Evolutionary conservation across 2,888 invertebrate species (phyloP).

Genomic region (Phalera bucephala): DNA sequence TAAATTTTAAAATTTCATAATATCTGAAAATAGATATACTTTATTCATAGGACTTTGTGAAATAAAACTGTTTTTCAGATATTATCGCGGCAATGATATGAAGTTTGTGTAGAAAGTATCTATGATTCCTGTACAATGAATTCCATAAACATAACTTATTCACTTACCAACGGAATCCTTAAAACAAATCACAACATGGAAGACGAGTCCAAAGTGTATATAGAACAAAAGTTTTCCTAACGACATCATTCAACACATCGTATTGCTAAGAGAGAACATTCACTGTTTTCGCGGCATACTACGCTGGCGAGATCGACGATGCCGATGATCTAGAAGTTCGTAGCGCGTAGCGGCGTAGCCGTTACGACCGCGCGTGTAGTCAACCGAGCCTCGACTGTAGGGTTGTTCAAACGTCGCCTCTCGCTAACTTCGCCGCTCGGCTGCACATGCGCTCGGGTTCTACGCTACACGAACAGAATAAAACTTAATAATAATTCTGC

Average conservation of each 20-base stretch:
- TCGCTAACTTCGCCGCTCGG: conserved; percentile 42
- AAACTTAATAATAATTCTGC: conserved; percentile 47
- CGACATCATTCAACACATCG: conserved; percentile 78
- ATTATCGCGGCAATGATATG: too few relatives aligned
- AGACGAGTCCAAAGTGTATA: conserved; percentile 79
- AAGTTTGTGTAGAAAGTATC: too few relatives aligned
- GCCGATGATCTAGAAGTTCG: conserved; percentile 45
- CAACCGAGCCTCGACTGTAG: conserved; percentile 58
- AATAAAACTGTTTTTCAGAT: too few relatives aligned
- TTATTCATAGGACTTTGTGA: too few relatives aligned
- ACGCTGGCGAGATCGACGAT: conserved; percentile 29
- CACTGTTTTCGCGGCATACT: conserved; percentile 54
- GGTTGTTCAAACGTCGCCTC: conserved; percentile 30
- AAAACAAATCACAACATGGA: conserved; percentile 80
- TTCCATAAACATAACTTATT: too few relatives aligned
- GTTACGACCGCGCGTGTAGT: conserved; percentile 56
- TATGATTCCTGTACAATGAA: too few relatives aligned
- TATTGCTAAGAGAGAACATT: conserved; percentile 52
- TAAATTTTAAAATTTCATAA: too few relatives aligned
- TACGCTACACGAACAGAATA: conserved; percentile 35
- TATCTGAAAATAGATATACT: too few relatives aligned
- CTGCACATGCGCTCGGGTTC: conserved; percentile 68
- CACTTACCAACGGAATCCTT: conserved; percentile 76
- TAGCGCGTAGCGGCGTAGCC: conserved; percentile 56
- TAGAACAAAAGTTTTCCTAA: conserved; percentile 78